Evolutionary conservation across 2,113 vertebrate genomes (phyloP), one percentile per base, ranked within the genome.

Genomic region (Pelusios castaneus): DNA sequence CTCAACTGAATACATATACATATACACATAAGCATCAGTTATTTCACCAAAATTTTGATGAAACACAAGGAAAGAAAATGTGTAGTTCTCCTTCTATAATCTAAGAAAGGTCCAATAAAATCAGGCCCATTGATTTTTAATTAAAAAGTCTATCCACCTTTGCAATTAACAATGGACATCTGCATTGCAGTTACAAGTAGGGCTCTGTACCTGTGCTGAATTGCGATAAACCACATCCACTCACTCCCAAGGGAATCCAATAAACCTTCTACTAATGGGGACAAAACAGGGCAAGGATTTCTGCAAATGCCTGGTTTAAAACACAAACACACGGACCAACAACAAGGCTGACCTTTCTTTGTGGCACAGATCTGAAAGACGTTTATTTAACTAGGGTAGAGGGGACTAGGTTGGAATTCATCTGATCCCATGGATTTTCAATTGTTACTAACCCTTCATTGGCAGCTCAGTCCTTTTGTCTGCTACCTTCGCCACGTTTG

Each of bases 11-110:
- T 51, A n/a, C 60, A 19, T 43, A 29, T 17, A 54, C 67, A 63
- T 73, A 70, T 5, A 29, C 29, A 55, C 10, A 81, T 24, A 34
- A 45, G 80, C 3, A 75, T 11, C 5, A 41, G 67, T n/a, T 82
- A 93, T 97, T 94, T 93, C 54, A 93, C 43, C 25, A 85, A 82
- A 97, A 56, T 10, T 87, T 93, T 80, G 85, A 96, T 91, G 92
- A 91, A 89, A 95, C 88, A 81, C 45, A 93, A 92, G 84, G 58
- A 54, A 87, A 82, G 70, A 82, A 76, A 43, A 76, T 12, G 31
- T 54, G 73, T 82, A 58, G 31, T 21, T 91, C 73, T 29, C 21
- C 56, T 92, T 43, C 45, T 82, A 60, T 56, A 88, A 0, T 73
- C 84, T 89, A 56, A 79, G 45, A 4, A 91, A 95, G 43, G 82